Evolutionary conservation across 2,113 vertebrate genomes (phyloP).

Genomic region (Sturnira hondurensis): DNA sequence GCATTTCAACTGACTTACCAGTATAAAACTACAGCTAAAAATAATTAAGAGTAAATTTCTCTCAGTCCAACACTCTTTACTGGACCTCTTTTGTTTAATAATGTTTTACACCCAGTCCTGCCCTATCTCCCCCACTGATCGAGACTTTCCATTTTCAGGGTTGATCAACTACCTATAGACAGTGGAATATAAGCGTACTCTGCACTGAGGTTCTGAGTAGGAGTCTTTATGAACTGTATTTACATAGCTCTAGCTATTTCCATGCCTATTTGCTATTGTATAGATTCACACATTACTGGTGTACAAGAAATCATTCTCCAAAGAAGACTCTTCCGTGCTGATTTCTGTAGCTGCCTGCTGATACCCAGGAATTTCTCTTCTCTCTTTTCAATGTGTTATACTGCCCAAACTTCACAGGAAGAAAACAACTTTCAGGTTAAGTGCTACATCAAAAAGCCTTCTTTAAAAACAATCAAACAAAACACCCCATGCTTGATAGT

Average conservation of each 20-base stretch:
- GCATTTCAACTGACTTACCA: background rate
- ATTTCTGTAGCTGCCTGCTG: background rate
- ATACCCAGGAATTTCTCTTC: conserved; percentile 7
- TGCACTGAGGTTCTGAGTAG: background rate
- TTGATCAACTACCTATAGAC: background rate
- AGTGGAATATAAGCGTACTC: background rate
- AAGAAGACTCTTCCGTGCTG: background rate
- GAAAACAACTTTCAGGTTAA: conserved; percentile 66
- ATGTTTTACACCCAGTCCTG: background rate
- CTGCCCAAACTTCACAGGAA: conserved; percentile 37
- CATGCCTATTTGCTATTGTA: background rate
- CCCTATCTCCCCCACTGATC: background rate
- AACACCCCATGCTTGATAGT: background rate
- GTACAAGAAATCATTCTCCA: background rate
- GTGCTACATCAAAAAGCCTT: conserved; percentile 40
- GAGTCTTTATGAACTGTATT: background rate
- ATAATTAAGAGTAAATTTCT: conserved; percentile 19
- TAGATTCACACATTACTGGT: background rate
- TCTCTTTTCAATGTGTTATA: background rate
- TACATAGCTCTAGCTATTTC: background rate
- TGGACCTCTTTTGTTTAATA: background rate
- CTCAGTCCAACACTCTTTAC: background rate
- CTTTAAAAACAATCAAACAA: background rate
- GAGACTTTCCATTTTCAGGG: background rate
- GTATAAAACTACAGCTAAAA: conserved; percentile 26